Base-by-base conservation (phyloP, 2,888 invertebrate species). In the Beris morrisii region DNA sequence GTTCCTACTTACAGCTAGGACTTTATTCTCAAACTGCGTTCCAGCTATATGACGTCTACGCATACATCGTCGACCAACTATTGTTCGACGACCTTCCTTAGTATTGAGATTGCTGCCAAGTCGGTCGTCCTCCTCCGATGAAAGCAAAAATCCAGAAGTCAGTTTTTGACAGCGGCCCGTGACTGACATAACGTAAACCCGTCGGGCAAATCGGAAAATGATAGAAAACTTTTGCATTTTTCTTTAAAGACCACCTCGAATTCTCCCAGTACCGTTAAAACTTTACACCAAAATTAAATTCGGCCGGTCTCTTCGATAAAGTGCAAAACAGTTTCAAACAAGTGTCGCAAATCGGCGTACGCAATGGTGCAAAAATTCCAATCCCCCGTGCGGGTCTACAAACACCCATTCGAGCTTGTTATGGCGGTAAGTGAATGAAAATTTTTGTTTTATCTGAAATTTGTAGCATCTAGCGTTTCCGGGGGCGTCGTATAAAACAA, bases 301-400 rank as follows among this genome's bases (percentile, higher is more conserved):
- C 22, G 48, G 4, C n/a, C 48, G 48, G 9, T 13, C 38, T 38
- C 9, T 38, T 38, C 38, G 38, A 9, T 22, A 22, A 22, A 22
- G 22, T 22, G 22, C 22, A 22, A 22, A 22, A 22, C 22, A 38
- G 38, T 38, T 38, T 38, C 9, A 38, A 38, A 38, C 38, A 48
- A 48, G 48, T 11, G 48, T 22, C 22, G 48, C 12, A 38, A 38
- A 38, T 38, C 38, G 22, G 45, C n/a, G 48, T 6, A 48, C 44
- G 84, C 80, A 79, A 97, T 97, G 96, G 96, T 97, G 77, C 96
- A 97, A 83, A 93, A 94, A 81, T 97, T 94, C 83, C 92, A 93
- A 80, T 93, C 95, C 71, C 96, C 96, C 74, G 90, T 96, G 64
- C 87, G 96, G 85, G 93, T 97, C 73, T 97, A 96, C 84, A 95